Conservation (phyloP, 2,797 vertebrate genomes). For the Lepilemur ruficaudatus region DNA sequence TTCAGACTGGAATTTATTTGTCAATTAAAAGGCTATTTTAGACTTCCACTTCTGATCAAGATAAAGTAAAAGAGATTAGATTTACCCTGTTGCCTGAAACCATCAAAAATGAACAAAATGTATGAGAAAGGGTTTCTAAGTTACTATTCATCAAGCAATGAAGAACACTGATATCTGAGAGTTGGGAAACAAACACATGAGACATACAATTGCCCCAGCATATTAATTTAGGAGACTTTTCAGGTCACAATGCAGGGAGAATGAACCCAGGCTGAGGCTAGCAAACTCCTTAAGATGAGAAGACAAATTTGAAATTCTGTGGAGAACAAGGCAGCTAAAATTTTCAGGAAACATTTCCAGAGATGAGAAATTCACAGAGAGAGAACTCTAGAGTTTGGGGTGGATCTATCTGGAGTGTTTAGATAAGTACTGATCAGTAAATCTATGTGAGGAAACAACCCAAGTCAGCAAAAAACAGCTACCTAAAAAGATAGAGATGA, state of each 20-base stretch:
- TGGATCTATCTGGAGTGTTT: not conserved
- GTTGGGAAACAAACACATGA: not conserved
- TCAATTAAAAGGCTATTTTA: not conserved
- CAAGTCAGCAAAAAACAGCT: not conserved
- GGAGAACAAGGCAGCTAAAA: not conserved
- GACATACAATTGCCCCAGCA: not conserved
- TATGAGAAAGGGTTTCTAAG: not conserved
- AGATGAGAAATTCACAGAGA: not conserved
- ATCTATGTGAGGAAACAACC: not conserved
- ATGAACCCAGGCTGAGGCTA: not conserved
- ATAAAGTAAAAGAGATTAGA: not conserved
- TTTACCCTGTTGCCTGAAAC: not conserved
- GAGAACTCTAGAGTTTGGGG: not conserved
- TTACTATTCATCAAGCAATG: not conserved
- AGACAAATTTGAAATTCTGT: not conserved
- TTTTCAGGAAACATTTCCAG: not conserved
- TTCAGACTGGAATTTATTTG: not conserved
- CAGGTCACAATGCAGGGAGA: not conserved
- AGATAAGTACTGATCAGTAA: not conserved
- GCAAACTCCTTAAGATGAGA: not conserved
- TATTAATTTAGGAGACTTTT: not conserved
- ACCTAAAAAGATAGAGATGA: not conserved
- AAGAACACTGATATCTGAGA: not conserved
- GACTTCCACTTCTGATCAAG: not conserved
- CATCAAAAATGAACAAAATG: not conserved